A percentile compares a stretch with the other conserved stretches of the same genome.
These are phyloP conservation scores for Zapornia atra DNA, from an alignment of 2,113 vertebrate species.

Conservation along the genomic window DNA sequence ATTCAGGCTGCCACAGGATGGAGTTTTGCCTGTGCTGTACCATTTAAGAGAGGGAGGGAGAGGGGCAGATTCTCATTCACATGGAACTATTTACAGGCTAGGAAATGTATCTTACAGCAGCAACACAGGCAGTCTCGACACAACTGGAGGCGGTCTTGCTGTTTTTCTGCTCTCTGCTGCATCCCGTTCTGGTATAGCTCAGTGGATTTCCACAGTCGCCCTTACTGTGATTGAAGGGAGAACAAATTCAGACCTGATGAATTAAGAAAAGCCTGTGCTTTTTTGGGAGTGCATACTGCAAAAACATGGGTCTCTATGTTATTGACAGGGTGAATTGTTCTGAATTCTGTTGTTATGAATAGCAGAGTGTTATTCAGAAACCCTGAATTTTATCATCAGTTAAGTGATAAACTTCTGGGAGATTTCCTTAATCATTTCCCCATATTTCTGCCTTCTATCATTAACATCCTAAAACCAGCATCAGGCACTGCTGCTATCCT, in stretches of 20 bases:
- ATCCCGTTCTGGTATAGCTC: neutral
- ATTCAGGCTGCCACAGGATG: rapidly evolving
- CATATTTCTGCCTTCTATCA: neutral
- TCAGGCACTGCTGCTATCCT: neutral
- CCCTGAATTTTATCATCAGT: neutral
- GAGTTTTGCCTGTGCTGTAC: neutral
- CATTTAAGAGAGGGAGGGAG: neutral
- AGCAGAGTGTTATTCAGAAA: neutral
- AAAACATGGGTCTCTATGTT: neutral
- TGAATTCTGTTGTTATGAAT: neutral
- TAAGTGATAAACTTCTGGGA: neutral
- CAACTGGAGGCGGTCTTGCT: neutral
- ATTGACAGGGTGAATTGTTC: neutral
- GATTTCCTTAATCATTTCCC: neutral
- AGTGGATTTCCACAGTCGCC: neutral
- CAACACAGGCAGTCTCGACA: neutral
- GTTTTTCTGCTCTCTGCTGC: neutral
- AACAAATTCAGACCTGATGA: neutral
- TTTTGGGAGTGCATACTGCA: neutral
- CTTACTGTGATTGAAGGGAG: neutral
- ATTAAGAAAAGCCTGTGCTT: neutral
- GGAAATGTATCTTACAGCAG: neutral
- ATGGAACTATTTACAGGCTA: neutral
- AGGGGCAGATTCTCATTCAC: neutral
- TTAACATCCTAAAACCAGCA: neutral